phyloP scores from a whole-genome alignment of 1,140 invertebrate genomes.

The Listronotus oregonensis region DNA sequence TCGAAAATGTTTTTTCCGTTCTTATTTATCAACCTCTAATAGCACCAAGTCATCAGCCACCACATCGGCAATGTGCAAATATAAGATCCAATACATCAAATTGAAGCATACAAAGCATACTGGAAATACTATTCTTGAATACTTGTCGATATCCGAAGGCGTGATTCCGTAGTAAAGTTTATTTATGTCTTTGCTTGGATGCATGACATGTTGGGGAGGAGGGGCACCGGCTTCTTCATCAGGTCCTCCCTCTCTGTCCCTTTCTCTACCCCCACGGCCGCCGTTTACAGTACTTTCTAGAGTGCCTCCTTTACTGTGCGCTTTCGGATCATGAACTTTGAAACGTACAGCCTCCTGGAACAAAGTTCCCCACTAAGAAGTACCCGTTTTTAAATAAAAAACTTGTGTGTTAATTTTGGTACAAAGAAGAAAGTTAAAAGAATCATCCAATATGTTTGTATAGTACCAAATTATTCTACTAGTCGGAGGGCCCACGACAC shows the following conservation, averaged over 20 bases:
- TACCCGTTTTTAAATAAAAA: constrained; percentile 12
- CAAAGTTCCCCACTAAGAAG: constrained; percentile 72
- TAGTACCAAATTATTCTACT: too few relatives aligned
- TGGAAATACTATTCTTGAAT: constrained; percentile 93
- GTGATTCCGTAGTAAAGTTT: constrained; percentile 88
- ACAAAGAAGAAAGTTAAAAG: too few relatives aligned
- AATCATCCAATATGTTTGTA: too few relatives aligned
- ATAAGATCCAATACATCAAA: constrained; percentile 98
- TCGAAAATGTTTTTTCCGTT: background rate
- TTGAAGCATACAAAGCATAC: constrained; percentile 98
- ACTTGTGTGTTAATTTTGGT: too few relatives aligned
- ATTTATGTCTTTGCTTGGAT: constrained; percentile 77
- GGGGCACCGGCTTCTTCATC: constrained; percentile 69
- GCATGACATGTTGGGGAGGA: constrained; percentile 74
- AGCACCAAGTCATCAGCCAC: constrained; percentile 90
- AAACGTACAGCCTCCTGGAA: constrained; percentile 88
- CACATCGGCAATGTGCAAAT: constrained; percentile 93
- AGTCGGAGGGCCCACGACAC: too few relatives aligned
- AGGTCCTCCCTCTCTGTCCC: constrained; percentile 65
- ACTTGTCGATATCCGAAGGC: constrained; percentile 95
- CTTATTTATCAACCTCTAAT: constrained; percentile 78
- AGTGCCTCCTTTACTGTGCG: constrained; percentile 87
- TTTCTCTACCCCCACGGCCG: constrained; percentile 66
- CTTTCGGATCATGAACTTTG: constrained; percentile 91
- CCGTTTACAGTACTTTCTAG: constrained; percentile 90